A percentile compares a stretch with the other conserved stretches of the same genome.
These are phyloP conservation scores for Tretioscincus oriximinensis DNA, from an alignment of 2,113 vertebrate genomes.

Conservation along the genomic window DNA sequence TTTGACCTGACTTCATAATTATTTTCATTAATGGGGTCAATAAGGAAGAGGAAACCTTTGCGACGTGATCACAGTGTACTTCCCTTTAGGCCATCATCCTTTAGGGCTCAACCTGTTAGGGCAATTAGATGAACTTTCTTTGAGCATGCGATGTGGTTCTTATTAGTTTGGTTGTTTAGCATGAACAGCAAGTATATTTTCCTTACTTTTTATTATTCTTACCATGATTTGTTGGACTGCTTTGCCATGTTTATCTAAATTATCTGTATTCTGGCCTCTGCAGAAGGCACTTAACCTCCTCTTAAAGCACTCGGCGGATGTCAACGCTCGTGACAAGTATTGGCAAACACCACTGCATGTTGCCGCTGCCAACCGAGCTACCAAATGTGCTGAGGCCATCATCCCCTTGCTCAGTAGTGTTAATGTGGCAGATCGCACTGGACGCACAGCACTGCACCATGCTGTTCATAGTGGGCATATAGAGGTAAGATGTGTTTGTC, in stretches of 20 bases:
- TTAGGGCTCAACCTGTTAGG: too few species aligned
- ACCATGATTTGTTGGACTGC: neutral
- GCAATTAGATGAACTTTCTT: neutral
- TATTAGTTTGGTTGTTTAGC: neutral
- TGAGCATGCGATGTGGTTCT: neutral
- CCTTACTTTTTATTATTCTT: neutral
- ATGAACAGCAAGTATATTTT: neutral
- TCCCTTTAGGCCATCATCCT: neutral
- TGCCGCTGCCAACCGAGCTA: constrained; percentile 89
- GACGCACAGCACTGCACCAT: constrained; percentile 91
- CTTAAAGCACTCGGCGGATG: constrained; percentile 85
- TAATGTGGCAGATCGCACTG: constrained; percentile 85
- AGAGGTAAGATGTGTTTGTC: constrained; percentile 73
- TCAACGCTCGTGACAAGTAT: constrained; percentile 87
- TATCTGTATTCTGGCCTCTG: neutral
- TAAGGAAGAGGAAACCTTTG: too few species aligned
- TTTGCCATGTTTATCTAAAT: neutral
- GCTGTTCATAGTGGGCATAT: constrained; percentile 88
- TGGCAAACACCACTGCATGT: constrained; percentile 93
- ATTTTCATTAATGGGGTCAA: too few species aligned
- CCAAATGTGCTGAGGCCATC: constrained; percentile 84
- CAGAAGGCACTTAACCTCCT: constrained; percentile 88
- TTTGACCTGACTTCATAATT: neutral
- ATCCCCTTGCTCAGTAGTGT: constrained; percentile 84
- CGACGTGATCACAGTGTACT: neutral